Conservation (phyloP, 2,113 vertebrate genomes). For the Sceloporus tristichus region DNA sequence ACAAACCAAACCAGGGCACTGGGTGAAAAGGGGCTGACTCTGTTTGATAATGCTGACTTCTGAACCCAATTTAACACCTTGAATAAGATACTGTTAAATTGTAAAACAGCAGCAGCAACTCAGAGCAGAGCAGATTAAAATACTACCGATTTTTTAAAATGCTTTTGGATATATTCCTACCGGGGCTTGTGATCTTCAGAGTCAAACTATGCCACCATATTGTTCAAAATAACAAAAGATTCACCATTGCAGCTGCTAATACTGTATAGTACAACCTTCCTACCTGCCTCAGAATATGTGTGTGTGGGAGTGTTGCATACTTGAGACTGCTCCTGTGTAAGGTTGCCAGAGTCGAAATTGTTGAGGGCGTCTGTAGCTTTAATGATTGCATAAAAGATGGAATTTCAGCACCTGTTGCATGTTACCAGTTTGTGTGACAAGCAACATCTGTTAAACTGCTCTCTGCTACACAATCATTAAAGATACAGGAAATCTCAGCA, state of each 20-base stretch:
- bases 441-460: no score
- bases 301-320: background rate
- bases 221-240: background rate
- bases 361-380: no score
- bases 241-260: background rate
- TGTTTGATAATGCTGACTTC: slow-evolving; percentile 16
- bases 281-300: background rate
- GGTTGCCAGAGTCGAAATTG: no score
- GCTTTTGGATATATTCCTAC: background rate
- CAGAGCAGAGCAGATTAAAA: background rate
- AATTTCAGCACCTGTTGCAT: background rate
- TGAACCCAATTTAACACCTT: slow-evolving; percentile 6
- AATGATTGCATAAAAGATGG: no score
- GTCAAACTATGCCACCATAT: slow-evolving; percentile 12
- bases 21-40: background rate
- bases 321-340: background rate
- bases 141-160: background rate
- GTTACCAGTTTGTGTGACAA: no score
- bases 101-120: slow-evolving; percentile 4
- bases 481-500: no score
- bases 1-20: slow-evolving; percentile 4
- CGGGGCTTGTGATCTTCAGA: background rate
- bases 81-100: background rate
- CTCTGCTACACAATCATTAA: no score
- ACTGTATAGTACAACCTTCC: background rate